Evolutionary conservation across 2,113 vertebrate genomes (phyloP), one percentile per base, ranked within the genome.

Genomic region (Paracanthobrama guichenoti): DNA sequence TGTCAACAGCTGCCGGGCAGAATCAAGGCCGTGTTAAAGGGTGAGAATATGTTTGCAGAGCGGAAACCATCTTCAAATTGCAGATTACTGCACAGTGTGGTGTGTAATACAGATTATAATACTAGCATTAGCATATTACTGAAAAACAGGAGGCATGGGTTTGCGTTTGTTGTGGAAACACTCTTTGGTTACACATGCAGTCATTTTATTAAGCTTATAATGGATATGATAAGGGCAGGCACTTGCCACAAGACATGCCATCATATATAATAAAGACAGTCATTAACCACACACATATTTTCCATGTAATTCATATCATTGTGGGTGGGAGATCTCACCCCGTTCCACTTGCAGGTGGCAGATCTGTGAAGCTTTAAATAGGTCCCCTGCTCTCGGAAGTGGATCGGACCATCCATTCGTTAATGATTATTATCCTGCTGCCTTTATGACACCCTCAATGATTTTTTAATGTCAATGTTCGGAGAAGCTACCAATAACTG

Each of bases 391-490:
- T 77, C 67, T 50, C 57, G 67, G 73, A 83, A 84, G 90, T 86
- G 86, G 88, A 82, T 76, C 73, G 82, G 81, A 80, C 85, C 86
- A 89, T 88, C 77, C 64, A 75, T 88, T 83, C 82, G 71, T 80
- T 88, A 88, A 89, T 84, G 76, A 89, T 86, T 86, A 90, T 90
- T 86, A 90, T 90, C 86, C 84, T 69, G 57, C 83, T 74, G 79
- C 80, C 85, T 90, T 87, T 88, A 88, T 90, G 84, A 81, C 84
- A 82, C 71, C 79, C 74, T 72, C 82, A 89, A 86, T 90, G 80
- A 88, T 88, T 86, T 90, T 89, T 90, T 90, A 84, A 88, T 89
- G 88, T 86, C 83, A 90, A 72, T 75, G 79, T 82, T 90, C 86
- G 12, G 78, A 85, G 86, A 86, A 85, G 75, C 85, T 82, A 90